These are phyloP conservation scores for Philonicus albiceps DNA, from an alignment of 2,888 invertebrate genomes.

Conservation along the genomic window DNA sequence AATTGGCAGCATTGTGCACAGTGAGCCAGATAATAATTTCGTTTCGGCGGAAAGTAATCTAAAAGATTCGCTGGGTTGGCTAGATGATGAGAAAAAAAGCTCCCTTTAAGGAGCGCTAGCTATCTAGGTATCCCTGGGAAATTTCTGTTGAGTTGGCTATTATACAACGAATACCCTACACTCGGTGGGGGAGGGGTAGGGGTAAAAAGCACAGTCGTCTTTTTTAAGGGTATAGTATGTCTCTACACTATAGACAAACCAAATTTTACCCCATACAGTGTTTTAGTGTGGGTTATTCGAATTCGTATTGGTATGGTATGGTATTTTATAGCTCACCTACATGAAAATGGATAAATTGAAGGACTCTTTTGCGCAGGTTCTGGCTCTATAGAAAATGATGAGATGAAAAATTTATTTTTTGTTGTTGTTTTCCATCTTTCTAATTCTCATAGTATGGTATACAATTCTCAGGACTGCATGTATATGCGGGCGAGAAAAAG, in stretches of 20 bases:
- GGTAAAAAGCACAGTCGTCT: not conserved
- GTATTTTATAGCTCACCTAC: not conserved
- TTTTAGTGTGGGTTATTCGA: not conserved
- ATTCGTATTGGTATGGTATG: not conserved
- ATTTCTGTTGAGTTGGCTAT: constrained; percentile 38
- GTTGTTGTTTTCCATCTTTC: constrained; percentile 30
- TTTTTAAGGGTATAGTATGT: not conserved
- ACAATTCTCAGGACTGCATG: not conserved
- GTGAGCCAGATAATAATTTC: not conserved
- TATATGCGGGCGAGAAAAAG: constrained; percentile 7
- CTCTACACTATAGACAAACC: not conserved
- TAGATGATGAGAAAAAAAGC: constrained; percentile 31
- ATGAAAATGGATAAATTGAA: constrained; percentile 4
- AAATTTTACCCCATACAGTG: not conserved
- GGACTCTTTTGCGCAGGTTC: not conserved
- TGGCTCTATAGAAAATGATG: not conserved
- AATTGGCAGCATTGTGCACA: not conserved
- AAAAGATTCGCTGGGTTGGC: not conserved
- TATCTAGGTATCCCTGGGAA: constrained; percentile 40
- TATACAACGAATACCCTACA: not conserved
- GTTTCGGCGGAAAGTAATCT: not conserved
- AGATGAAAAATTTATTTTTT: constrained; percentile 28
- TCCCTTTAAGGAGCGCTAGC: not conserved
- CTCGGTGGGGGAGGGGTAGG: no score
- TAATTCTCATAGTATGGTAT: not conserved